Evolutionary conservation across 2,888 invertebrate species (phyloP), one percentile per base, ranked within the genome.

Genomic region (Agapetus fuscipes): DNA sequence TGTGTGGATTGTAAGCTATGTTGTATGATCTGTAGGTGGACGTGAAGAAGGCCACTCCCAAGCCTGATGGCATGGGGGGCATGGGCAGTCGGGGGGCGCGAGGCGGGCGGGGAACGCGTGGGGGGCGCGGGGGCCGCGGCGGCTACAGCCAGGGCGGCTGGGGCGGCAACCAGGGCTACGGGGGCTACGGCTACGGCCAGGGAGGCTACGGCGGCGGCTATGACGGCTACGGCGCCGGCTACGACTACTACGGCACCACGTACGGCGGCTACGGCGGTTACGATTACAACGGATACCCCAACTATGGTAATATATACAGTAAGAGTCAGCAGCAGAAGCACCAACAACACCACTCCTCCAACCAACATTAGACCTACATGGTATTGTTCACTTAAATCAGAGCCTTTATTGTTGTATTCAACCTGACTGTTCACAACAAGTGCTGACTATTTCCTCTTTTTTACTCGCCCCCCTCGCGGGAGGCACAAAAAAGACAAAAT

Each of bases 1-100:
- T 17, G 5, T 14, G 25, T 5, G 4, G 26, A 1, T 2, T 6
- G 29, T 12, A 15, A 17, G n/a, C 11, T 14, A 9, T 20, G 20
- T 20, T 20, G 9, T 20, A 6, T 20, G 20, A n/a, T 45, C 48
- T 52, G 34, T 57, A 83, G 83, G 87, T 91, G 42, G 94, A 95
- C 64, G 91, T 95, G 26, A 94, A 94, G 67, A 85, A 90, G 58
- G 94, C 94, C 31, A 91, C 93, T 37, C 91, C 93, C 9, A 90
- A 88, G 62, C 85, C 85, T 2, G 87, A 88, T 52, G 78, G 79
- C 13, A 72, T 78, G 32, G 80, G 83, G 12, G 80, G 80, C 37
- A 66, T 74, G 54, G 71, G 79, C 20, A 72, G 75, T 29, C 78
- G 82, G 15, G 78, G 81, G 1, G 67, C 70, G 0, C 68, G 80